Evolutionary conservation across 2,888 invertebrate genomes (phyloP).

Genomic region (Mechanitis messenoides): DNA sequence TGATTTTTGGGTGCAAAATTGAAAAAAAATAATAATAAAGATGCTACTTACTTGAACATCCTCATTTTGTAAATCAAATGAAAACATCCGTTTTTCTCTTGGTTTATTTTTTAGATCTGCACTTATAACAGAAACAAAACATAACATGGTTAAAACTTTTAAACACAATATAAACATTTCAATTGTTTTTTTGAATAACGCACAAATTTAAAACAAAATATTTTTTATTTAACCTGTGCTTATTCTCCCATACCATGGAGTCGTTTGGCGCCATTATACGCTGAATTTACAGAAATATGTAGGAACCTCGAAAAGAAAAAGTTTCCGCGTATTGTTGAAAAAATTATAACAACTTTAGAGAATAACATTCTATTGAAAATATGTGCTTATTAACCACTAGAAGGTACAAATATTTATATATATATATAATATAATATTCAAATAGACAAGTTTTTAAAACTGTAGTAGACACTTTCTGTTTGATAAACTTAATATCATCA

Average conservation of each 20-base stretch:
- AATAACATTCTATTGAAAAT: not conserved
- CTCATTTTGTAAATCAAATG: slow-evolving; percentile 74
- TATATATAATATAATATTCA: no score
- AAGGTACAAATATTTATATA: not conserved
- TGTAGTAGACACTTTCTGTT: no score
- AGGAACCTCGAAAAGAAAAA: slow-evolving; percentile 41
- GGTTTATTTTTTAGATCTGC: slow-evolving; percentile 33
- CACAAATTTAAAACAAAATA: not conserved
- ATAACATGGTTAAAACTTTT: slow-evolving; percentile 32
- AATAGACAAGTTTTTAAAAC: no score
- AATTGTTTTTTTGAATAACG: slow-evolving; percentile 1
- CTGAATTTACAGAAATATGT: slow-evolving; percentile 49
- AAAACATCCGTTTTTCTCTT: slow-evolving; percentile 64
- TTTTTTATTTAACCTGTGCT: slow-evolving; percentile 5
- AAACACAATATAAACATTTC: slow-evolving; percentile 25
- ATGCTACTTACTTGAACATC: slow-evolving; percentile 73
- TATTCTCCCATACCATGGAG: slow-evolving; percentile 33
- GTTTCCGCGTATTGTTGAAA: slow-evolving; percentile 62
- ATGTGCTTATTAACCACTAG: not conserved
- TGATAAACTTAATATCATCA: no score
- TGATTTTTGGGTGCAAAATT: not conserved
- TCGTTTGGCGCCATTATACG: slow-evolving; percentile 48
- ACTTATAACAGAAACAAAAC: slow-evolving; percentile 36
- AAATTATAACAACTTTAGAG: slow-evolving; percentile 34
- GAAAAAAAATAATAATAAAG: not conserved